Evolutionary conservation across 2,888 invertebrate genomes (phyloP).

Genomic region (Pterostichus madidus): DNA sequence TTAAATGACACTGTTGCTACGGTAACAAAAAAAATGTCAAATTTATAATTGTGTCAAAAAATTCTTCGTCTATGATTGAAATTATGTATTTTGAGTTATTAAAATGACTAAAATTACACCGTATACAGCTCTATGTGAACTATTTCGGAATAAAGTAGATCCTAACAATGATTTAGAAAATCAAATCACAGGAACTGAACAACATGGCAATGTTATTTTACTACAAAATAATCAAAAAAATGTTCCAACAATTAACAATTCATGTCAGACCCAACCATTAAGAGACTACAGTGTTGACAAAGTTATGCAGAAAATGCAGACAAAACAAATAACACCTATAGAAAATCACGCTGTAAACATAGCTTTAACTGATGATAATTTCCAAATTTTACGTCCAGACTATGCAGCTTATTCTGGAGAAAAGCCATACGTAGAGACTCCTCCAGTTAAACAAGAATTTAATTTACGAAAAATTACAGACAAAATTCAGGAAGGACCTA

Average conservation of each 20-base stretch:
- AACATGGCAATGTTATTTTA: neutral
- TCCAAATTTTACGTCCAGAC: constrained; percentile 36
- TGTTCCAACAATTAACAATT: constrained; percentile 3
- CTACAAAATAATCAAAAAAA: neutral
- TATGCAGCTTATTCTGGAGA: constrained; percentile 36
- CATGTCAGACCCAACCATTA: constrained; percentile 46
- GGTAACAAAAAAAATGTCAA: constrained; percentile 50
- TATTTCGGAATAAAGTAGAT: neutral
- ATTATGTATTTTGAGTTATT: constrained; percentile 19
- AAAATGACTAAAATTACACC: constrained; percentile 37
- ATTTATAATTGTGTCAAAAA: constrained; percentile 57
- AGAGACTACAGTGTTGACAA: constrained; percentile 31
- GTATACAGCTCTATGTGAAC: constrained; percentile 32
- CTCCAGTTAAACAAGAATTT: neutral
- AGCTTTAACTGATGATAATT: constrained; percentile 37
- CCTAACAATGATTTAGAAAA: neutral
- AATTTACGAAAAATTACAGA: no score
- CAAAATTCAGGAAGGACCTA: no score
- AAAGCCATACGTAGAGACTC: neutral
- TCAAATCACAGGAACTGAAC: neutral
- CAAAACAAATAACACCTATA: neutral
- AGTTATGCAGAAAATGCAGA: neutral
- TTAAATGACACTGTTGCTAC: constrained; percentile 37
- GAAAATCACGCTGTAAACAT: neutral
- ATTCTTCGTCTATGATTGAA: constrained; percentile 13